These are phyloP conservation scores for Rhimphoctona megacephalus DNA, from an alignment of 2,888 invertebrate species.

Conservation along the genomic window DNA sequence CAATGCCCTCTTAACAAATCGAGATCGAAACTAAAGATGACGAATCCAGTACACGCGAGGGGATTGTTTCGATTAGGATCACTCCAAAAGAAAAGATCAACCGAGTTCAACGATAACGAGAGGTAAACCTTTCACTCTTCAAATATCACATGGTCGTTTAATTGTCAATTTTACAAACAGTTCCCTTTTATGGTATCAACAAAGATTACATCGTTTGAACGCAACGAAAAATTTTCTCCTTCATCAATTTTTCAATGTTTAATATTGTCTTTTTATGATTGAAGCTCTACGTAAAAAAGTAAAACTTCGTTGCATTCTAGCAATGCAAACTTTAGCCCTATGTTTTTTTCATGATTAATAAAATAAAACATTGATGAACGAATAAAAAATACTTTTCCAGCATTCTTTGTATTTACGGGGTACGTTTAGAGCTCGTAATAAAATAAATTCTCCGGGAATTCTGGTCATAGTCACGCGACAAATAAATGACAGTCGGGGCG, in stretches of 20 bases:
- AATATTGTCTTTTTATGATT: background rate
- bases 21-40: conserved; percentile 26
- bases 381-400: background rate
- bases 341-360: background rate
- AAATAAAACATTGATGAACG: background rate
- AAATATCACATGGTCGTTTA: background rate
- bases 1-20: background rate
- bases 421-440: background rate
- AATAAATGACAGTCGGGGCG: background rate
- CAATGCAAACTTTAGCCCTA: background rate
- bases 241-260: background rate
- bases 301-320: background rate
- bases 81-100: conserved; percentile 20
- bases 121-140: conserved; percentile 16
- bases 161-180: conserved; percentile 2
- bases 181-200: background rate
- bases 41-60: background rate
- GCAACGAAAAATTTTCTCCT: background rate
- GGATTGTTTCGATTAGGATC: background rate
- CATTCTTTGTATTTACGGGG: background rate
- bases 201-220: background rate
- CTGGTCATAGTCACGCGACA: background rate
- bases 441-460: background rate
- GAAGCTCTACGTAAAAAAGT: background rate
- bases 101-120: conserved; percentile 29